phyloP scores from a whole-genome alignment of 1,140 invertebrate species.

The Drosophila ogumai region DNA sequence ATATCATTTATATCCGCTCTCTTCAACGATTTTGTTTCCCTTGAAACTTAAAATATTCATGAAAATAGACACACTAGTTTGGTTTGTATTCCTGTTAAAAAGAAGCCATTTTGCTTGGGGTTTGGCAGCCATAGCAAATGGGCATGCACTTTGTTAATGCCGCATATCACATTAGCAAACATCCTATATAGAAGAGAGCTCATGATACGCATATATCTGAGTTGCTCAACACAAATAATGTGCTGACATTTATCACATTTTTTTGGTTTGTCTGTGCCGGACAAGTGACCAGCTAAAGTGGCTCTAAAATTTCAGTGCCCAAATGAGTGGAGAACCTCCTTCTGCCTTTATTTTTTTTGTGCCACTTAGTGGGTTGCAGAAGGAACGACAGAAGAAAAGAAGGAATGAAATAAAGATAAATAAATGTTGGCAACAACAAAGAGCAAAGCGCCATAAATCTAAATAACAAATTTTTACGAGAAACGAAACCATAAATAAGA shows the following conservation, averaged over 20 bases:
- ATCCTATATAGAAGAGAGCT: constrained; percentile 24
- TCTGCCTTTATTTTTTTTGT: background rate
- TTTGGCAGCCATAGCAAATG: constrained; percentile 29
- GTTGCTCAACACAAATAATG: constrained; percentile 66
- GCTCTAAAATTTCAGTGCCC: constrained; percentile 80
- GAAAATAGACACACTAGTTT: background rate
- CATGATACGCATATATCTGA: constrained; percentile 23
- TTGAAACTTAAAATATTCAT: background rate
- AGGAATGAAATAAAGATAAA: constrained; percentile 67
- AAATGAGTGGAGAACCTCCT: constrained; percentile 43
- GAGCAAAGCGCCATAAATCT: constrained; percentile 81
- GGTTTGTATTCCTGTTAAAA: background rate
- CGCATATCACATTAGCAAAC: constrained; percentile 52
- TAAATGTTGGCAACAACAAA: constrained; percentile 81
- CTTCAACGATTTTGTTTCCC: background rate
- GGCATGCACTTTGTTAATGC: constrained; percentile 57
- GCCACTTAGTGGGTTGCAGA: constrained; percentile 41
- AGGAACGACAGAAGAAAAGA: constrained; percentile 24
- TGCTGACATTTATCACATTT: constrained; percentile 67
- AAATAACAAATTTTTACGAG: constrained; percentile 83
- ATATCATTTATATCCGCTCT: background rate
- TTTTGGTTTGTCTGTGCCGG: constrained; percentile 10
- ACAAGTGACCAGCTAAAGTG: constrained; percentile 69
- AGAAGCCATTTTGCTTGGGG: background rate
- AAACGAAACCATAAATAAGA: constrained; percentile 83